Conservation (phyloP, 2,113 vertebrate species). For the Hiodon alosoides region DNA sequence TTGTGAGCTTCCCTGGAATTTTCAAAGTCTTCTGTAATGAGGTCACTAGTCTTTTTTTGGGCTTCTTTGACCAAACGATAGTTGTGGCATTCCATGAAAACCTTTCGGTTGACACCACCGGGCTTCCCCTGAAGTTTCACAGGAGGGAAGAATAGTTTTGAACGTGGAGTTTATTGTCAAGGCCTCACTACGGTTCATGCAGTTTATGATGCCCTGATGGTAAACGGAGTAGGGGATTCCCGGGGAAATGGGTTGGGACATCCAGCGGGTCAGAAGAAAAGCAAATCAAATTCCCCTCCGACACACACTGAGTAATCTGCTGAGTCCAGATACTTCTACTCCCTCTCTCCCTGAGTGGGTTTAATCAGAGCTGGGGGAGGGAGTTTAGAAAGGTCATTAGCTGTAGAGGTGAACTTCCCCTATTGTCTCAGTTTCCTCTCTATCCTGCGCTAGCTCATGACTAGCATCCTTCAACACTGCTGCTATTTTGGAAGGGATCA, state of each 20-base stretch:
- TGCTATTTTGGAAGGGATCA: too few relatives aligned
- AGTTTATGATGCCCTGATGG: neutral
- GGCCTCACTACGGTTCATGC: neutral
- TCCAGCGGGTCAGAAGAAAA: neutral
- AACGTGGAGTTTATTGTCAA: neutral
- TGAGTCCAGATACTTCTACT: neutral
- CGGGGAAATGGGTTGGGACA: slow-evolving; percentile 8
- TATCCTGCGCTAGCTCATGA: too few relatives aligned
- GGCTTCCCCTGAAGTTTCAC: neutral
- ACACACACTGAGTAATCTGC: neutral
- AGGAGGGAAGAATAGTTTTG: neutral
- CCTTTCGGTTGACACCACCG: neutral
- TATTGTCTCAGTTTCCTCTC: neutral
- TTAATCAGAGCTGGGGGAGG: neutral
- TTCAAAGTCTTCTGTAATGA: neutral
- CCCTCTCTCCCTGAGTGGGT: neutral
- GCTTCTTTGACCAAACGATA: neutral
- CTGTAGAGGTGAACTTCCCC: neutral
- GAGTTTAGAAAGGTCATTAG: neutral
- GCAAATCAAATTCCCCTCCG: slow-evolving; percentile 17
- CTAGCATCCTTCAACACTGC: too few relatives aligned
- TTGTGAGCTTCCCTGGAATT: neutral
- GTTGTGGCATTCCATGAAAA: neutral
- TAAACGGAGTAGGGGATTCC: slow-evolving; percentile 11
- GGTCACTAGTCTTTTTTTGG: neutral